Conservation (phyloP, 2,888 invertebrate genomes). For the Ditula angustiorana region DNA sequence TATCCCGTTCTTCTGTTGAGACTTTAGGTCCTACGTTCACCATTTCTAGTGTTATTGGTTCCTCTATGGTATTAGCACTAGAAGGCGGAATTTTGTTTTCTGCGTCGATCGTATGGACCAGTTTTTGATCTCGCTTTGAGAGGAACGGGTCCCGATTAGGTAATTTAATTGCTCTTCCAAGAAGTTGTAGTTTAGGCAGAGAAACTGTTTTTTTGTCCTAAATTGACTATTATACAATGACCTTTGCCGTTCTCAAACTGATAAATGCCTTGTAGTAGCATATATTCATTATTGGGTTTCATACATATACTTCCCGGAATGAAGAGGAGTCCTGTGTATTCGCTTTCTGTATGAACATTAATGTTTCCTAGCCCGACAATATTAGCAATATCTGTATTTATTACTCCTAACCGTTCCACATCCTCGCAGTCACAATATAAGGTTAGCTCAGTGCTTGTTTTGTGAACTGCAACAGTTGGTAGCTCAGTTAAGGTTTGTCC, state of each 20-base stretch:
- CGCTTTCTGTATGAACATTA: neutral
- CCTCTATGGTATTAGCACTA: neutral
- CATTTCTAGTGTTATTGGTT: neutral
- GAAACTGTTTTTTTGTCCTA: neutral
- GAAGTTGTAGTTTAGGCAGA: neutral
- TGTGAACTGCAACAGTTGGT: constrained; percentile 23
- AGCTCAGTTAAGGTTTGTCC: constrained; percentile 38
- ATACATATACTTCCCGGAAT: neutral
- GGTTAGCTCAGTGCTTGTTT: constrained; percentile 5
- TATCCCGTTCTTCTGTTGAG: neutral
- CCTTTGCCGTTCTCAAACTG: neutral
- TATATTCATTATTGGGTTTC: neutral
- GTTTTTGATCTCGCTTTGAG: neutral
- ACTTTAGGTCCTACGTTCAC: neutral
- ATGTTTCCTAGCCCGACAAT: neutral
- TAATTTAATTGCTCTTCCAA: neutral
- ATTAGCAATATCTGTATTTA: neutral
- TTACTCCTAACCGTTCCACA: neutral
- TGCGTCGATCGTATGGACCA: neutral
- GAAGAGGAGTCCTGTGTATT: neutral
- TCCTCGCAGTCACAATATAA: constrained; percentile 19
- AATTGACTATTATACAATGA: neutral
- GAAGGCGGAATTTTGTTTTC: neutral
- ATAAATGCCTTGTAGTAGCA: neutral
- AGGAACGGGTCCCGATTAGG: neutral